Evolutionary conservation across 2,113 vertebrate genomes (phyloP).

Genomic region (Cebidichthys violaceus): DNA sequence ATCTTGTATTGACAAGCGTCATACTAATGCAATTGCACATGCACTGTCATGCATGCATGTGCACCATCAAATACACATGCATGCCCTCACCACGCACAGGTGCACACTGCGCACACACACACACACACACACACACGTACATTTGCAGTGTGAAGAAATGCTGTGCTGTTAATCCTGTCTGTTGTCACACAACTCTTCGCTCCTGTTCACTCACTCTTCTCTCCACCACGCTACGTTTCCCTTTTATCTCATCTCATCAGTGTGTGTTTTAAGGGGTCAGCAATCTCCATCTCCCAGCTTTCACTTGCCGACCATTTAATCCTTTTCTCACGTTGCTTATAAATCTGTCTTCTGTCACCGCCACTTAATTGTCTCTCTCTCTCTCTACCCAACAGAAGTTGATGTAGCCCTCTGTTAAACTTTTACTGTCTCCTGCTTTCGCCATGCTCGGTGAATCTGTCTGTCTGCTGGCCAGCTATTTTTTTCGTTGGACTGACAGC

Average conservation of each 20-base stretch:
- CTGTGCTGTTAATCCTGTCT: slow-evolving; percentile 59
- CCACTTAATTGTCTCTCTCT: slow-evolving; percentile 28
- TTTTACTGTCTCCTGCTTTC: slow-evolving; percentile 22
- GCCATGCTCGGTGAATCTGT: neutral
- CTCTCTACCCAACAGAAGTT: slow-evolving; percentile 23
- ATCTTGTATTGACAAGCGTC: neutral
- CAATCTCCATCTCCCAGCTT: slow-evolving; percentile 38
- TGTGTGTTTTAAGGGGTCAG: slow-evolving; percentile 58
- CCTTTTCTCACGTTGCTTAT: slow-evolving; percentile 43
- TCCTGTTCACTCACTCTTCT: slow-evolving; percentile 38
- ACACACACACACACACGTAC: neutral
- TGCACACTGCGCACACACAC: slow-evolving; percentile 14
- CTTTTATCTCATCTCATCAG: slow-evolving; percentile 63
- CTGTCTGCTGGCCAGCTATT: slow-evolving; percentile 43
- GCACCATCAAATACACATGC: neutral
- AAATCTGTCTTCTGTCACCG: slow-evolving; percentile 27
- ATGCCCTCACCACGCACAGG: slow-evolving; percentile 13
- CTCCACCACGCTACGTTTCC: slow-evolving; percentile 30
- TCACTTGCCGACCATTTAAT: slow-evolving; percentile 25
- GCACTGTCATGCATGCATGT: neutral
- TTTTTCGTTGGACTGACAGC: slow-evolving; percentile 33
- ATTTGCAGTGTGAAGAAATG: slow-evolving; percentile 22
- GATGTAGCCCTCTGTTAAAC: slow-evolving; percentile 5
- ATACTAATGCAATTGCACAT: slow-evolving; percentile 23
- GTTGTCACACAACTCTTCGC: slow-evolving; percentile 33